Evolutionary conservation across 2,888 invertebrate species (phyloP).

Genomic region (Troides helena): DNA sequence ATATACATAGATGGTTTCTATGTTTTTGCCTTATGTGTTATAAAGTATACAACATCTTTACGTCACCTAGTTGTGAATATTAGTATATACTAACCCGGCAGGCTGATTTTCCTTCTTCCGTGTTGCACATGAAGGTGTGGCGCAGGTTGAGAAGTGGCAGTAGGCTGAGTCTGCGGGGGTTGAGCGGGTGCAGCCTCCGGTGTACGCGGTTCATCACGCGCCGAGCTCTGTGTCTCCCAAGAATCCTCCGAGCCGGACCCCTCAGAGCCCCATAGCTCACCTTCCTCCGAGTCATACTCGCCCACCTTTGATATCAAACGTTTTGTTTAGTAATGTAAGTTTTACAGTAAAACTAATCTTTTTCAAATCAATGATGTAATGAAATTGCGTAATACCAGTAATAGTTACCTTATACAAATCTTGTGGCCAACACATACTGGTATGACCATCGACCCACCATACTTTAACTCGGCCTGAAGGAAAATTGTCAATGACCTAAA

Average conservation of each 20-base stretch:
- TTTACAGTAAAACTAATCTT: constrained; percentile 14
- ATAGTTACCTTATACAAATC: constrained; percentile 86
- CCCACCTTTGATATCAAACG: constrained; percentile 72
- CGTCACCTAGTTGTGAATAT: not conserved
- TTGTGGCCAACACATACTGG: constrained; percentile 95
- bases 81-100: constrained; percentile 13
- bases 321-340: not conserved
- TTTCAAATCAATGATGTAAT: not conserved
- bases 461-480: constrained; percentile 92
- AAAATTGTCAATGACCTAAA: constrained; percentile 87
- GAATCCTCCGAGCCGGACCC: constrained; percentile 86
- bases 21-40: too few species aligned
- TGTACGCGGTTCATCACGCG: constrained; percentile 58
- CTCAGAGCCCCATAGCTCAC: constrained; percentile 86
- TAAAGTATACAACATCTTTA: too few species aligned
- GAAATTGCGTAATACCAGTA: not conserved
- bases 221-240: constrained; percentile 91
- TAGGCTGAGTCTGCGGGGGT: constrained; percentile 32
- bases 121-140: constrained; percentile 8
- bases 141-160: constrained; percentile 13
- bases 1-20: too few species aligned
- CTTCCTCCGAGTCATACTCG: constrained; percentile 88
- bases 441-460: constrained; percentile 94
- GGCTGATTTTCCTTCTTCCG: constrained; percentile 22
- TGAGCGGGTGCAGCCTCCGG: constrained; percentile 42